phyloP scores from a whole-genome alignment of 2,113 vertebrate species.

The Chelonoidis abingdonii region DNA sequence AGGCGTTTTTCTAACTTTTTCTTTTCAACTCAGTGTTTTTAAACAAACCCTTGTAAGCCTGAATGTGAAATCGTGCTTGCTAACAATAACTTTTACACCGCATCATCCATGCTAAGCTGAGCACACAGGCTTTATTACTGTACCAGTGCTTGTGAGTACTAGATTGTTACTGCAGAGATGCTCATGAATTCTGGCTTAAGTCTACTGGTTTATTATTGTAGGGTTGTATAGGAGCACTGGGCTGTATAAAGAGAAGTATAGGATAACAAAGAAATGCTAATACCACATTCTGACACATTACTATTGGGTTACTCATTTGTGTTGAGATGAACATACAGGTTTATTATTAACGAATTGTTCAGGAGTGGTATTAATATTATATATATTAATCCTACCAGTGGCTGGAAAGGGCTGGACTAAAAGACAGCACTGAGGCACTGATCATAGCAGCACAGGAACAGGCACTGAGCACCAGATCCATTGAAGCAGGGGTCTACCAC shows the following conservation, averaged over 20 bases:
- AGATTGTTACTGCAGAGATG: background rate
- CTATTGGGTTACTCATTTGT: rapidly evolving
- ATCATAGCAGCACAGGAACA: too few species aligned
- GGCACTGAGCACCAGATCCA: too few species aligned
- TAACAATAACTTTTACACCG: too few species aligned
- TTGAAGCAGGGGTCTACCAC: too few species aligned
- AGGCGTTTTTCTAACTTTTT: background rate
- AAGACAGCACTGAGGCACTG: too few species aligned
- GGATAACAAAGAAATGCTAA: background rate
- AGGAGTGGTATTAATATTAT: background rate
- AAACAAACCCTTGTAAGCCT: rapidly evolving
- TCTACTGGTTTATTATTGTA: background rate
- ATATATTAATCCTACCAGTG: too few species aligned
- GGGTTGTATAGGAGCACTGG: background rate
- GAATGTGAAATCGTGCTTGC: background rate
- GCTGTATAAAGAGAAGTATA: background rate
- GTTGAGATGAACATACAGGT: background rate
- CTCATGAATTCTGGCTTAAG: background rate
- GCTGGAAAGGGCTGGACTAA: too few species aligned
- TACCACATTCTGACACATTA: rapidly evolving
- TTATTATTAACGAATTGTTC: background rate
- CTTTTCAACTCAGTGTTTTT: background rate
- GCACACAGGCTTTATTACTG: rapidly evolving
- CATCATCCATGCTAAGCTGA: background rate
- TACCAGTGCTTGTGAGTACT: background rate